Evolutionary conservation across 1,140 invertebrate genomes (phyloP), one percentile per base, ranked within the genome.

Genomic region (Semibalanus balanoides): DNA sequence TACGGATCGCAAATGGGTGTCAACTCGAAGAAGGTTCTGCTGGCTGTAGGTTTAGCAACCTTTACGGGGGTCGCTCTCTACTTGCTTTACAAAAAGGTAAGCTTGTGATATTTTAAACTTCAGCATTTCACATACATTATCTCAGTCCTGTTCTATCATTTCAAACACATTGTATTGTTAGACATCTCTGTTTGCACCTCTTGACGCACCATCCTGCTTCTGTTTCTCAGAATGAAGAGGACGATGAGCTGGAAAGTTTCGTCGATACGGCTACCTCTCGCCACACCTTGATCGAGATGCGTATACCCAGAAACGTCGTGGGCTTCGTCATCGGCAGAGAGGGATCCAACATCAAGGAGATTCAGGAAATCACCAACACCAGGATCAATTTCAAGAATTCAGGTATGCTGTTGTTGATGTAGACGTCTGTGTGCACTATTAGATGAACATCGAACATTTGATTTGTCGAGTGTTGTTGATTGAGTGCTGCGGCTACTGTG

Each of bases 361-460:
- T 95, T 79, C 88, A 93, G 82, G 84, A 88, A 73, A 87, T 87
- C 78, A 90, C 90, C 0, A 87, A 88, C 69, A 90, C 91, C 3
- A 85, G 84, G 78, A 90, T 95, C 73, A 86, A 87, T 81, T 92
- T 93, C 78, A 82, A 81, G 76, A 81, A 82, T 75, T 78, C 75
- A 75, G 76, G 78, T 81, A n/a, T n/a, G n/a, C n/a, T n/a, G n/a
- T n/a, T n/a, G n/a, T n/a, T n/a, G n/a, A n/a, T n/a, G n/a, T n/a
- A n/a, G n/a, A n/a, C n/a, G n/a, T n/a, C n/a, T n/a, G n/a, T n/a
- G n/a, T n/a, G n/a, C n/a, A n/a, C n/a, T n/a, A n/a, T n/a, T n/a
- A n/a, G n/a, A n/a, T n/a, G n/a, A n/a, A n/a, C n/a, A n/a, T n/a
- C n/a, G n/a, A n/a, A n/a, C n/a, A n/a, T n/a, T n/a, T n/a, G n/a